Conservation (phyloP, 1,140 invertebrate genomes). For the Muscidifurax raptorellus region DNA sequence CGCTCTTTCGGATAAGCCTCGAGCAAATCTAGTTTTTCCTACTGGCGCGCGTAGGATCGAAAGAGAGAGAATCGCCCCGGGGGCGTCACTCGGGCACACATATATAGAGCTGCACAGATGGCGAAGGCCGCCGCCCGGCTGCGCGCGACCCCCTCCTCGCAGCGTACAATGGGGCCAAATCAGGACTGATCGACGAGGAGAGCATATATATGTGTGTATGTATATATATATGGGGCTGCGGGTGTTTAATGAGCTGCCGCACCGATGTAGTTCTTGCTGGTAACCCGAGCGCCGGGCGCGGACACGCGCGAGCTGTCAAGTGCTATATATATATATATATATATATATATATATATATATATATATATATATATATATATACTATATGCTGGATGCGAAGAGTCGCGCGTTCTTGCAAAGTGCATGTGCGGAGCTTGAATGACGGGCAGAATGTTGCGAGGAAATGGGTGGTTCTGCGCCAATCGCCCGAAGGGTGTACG, state of each 20-base stretch:
- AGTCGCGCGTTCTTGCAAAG: neutral
- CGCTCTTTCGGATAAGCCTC: constrained; percentile 48
- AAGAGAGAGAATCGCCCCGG: neutral
- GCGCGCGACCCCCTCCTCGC: neutral
- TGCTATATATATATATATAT: constrained; percentile 16
- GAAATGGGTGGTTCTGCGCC: too few species aligned
- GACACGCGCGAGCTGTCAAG: neutral
- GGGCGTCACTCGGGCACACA: constrained; percentile 10
- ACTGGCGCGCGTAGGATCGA: neutral
- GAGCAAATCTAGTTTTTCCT: constrained; percentile 45
- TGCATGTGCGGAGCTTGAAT: neutral
- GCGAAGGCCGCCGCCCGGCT: constrained; percentile 53
- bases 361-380: neutral
- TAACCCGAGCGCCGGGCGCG: neutral
- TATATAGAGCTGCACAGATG: constrained; percentile 59
- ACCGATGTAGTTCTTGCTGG: neutral
- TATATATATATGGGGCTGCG: constrained; percentile 62
- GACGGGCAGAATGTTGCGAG: too few species aligned
- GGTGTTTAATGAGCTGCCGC: constrained; percentile 75
- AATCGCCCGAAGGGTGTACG: too few species aligned
- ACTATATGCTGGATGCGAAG: constrained; percentile 60
- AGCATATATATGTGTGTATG: too few species aligned
- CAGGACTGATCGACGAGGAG: constrained; percentile 57
- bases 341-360: constrained; percentile 29
- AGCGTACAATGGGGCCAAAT: constrained; percentile 64